A percentile compares a stretch with the other conserved stretches of the same genome.
Conservation (phyloP, 2,113 vertebrate genomes). For the Tachycineta bicolor region DNA sequence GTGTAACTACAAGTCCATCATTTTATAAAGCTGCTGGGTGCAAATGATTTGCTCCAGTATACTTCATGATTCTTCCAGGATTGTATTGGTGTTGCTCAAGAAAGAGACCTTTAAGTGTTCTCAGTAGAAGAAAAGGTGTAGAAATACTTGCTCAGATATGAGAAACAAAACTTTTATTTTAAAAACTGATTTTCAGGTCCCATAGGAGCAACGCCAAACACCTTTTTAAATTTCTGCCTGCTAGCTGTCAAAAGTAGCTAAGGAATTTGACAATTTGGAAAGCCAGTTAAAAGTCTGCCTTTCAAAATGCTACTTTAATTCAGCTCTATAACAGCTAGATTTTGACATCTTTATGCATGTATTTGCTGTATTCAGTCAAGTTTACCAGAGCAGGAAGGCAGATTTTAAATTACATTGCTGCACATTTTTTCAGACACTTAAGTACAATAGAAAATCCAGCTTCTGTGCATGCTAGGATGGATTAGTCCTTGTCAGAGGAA, state of each 20-base stretch:
- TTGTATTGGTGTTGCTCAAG: not conserved
- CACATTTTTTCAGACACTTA: not conserved
- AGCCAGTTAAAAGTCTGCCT: not conserved
- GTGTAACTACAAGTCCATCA: not conserved
- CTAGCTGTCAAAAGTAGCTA: not conserved
- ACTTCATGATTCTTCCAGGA: not conserved
- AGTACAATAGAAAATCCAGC: not conserved
- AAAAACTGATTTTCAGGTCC: not conserved
- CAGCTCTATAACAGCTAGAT: not conserved
- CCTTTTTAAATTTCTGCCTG: not conserved
- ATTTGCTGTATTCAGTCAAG: not conserved
- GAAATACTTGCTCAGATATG: not conserved
- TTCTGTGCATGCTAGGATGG: not conserved
- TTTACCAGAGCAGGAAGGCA: not conserved
- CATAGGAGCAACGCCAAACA: not conserved
- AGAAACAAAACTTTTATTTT: not conserved
- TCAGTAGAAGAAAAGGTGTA: not conserved
- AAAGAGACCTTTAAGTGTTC: not conserved
- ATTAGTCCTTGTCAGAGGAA: not conserved
- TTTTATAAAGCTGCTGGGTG: not conserved
- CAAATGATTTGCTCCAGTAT: not conserved
- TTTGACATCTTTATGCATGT: not conserved
- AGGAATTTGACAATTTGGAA: not conserved
- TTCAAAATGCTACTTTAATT: not conserved
- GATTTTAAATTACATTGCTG: not conserved